Evolutionary conservation across 2,888 invertebrate genomes (phyloP), one percentile per base, ranked within the genome.

Genomic region (Argyresthia goedartella): DNA sequence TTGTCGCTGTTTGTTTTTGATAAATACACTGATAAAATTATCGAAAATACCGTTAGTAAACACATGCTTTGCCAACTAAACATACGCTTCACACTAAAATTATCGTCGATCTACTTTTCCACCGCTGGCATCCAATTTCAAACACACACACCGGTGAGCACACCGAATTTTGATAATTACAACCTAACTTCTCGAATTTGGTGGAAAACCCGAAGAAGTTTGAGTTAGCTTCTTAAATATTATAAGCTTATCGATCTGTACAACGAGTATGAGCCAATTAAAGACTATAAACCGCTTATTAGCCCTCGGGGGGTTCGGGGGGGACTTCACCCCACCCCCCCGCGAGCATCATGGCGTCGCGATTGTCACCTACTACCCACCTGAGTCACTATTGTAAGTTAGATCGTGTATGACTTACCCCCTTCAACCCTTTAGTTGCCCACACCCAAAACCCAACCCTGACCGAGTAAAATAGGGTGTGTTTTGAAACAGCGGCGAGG

Each of bases 341-440:
- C 74, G 76, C 79, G 81, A 79, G 76, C 81, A 86, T 85, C 77
- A 86, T 86, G 85, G 85, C 85, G 81, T 75, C 76, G 73, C 68
- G 68, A 73, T 82, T 84, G 82, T 85, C 84, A 85, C 84, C 81
- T 86, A 25, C 25, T 25, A 25, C 25, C 25, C 73, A 62, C 78
- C 79, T 75, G 75, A 74, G 71, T 73, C 70, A 25, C 74, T 73
- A 73, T 77, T 79, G 36, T 48, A 25, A 14, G 76, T 81, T 77
- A 64, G 69, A 73, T 71, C 66, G 66, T 72, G 73, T 71, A 74
- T 75, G 76, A 75, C 75, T 76, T 76, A 74, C 76, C 73, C 71
- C 67, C 67, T 70, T 74, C 65, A 64, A 59, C 69, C 63, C 62
- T 58, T 51, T 53, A 50, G 46, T 33, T 16, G 25, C 46, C 46